Conservation (phyloP, 1,140 invertebrate species). For the Vollenhovia emeryi region DNA sequence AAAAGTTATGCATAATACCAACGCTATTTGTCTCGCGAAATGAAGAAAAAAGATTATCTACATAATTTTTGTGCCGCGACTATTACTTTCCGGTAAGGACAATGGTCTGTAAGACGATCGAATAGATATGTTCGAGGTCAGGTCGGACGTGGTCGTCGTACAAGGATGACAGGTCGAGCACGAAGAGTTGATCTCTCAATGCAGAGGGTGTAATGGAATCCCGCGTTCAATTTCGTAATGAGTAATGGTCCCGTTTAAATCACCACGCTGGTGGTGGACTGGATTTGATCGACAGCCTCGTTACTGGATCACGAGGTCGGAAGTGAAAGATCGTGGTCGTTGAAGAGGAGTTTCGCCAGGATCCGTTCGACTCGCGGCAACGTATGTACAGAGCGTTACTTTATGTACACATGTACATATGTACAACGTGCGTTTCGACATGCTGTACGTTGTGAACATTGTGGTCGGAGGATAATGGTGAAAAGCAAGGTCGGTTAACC, state of each 20-base stretch:
- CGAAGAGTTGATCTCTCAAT: neutral
- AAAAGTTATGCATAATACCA: neutral
- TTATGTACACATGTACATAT: conserved; percentile 55
- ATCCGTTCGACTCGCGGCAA: conserved; percentile 42
- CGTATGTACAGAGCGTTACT: conserved; percentile 18
- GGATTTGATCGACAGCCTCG: neutral
- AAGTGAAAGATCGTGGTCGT: neutral
- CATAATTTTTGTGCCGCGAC: neutral
- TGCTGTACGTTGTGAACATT: conserved; percentile 47
- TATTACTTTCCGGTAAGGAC: neutral
- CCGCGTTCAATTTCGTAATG: neutral
- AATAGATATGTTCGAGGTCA: conserved; percentile 18
- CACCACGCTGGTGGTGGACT: neutral
- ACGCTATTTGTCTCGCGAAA: neutral
- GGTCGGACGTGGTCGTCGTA: neutral
- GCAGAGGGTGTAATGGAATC: neutral
- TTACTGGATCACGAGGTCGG: neutral
- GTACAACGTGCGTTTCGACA: conserved; percentile 50
- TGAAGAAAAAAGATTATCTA: neutral
- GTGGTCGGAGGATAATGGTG: conserved; percentile 14
- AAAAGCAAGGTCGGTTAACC: conserved; percentile 12
- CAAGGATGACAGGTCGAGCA: neutral
- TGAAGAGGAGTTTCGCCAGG: neutral
- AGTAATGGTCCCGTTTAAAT: conserved; percentile 34
- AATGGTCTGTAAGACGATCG: neutral